These are phyloP conservation scores for Byasa hedistus DNA, from an alignment of 2,888 invertebrate genomes.

Conservation along the genomic window DNA sequence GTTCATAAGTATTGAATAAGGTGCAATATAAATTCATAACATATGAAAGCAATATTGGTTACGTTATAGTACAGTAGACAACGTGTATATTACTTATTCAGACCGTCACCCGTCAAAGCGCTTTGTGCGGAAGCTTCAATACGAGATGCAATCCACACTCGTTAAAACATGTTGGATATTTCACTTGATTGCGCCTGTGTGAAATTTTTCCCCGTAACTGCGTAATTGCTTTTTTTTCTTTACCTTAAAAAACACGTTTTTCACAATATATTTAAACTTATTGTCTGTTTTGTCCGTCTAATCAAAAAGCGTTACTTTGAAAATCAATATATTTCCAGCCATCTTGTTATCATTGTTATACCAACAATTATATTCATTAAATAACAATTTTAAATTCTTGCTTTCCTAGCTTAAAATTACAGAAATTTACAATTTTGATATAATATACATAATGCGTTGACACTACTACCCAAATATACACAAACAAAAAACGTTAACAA, in stretches of 20 bases:
- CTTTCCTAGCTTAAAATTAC: too few species aligned
- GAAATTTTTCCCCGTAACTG: background rate
- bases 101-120: conserved; percentile 21
- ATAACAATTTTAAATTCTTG: too few species aligned
- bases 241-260: background rate
- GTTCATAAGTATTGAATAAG: too few species aligned
- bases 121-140: conserved; percentile 21
- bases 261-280: background rate
- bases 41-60: conserved; percentile 2
- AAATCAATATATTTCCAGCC: too few species aligned
- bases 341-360: too few species aligned
- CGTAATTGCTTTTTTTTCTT: background rate
- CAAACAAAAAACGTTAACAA: conserved; percentile 3
- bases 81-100: conserved; percentile 24
- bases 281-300: too few species aligned
- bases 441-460: background rate
- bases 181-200: background rate
- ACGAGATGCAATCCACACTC: conserved; percentile 12
- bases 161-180: conserved; percentile 13
- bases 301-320: too few species aligned
- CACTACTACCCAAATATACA: background rate
- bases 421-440: background rate
- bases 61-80: conserved; percentile 2
- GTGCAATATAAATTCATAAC: too few species aligned
- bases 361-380: too few species aligned